A percentile compares a stretch with the other conserved stretches of the same genome.
Evolutionary conservation across 2,797 vertebrate genomes (phyloP).

Genomic region (Triplophysa bombifrons): DNA sequence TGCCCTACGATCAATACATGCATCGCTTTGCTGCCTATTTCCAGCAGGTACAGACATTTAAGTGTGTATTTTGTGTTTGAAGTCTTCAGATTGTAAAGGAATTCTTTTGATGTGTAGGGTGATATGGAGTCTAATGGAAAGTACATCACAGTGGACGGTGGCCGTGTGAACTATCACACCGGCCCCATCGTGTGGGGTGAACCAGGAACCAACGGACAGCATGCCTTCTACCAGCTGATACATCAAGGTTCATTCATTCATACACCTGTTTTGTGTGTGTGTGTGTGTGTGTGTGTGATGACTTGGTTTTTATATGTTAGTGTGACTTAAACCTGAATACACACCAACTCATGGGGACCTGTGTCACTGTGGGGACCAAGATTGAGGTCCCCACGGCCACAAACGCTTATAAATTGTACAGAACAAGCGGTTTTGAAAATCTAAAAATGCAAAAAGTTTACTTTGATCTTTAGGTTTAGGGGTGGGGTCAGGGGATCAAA

Average conservation of each 20-base stretch:
- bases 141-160: conserved; percentile 89
- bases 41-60: conserved; percentile 84
- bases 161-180: conserved; percentile 89
- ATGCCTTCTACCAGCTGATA: conserved; percentile 98
- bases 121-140: conserved; percentile 99
- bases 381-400: too few relatives aligned
- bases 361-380: too few relatives aligned
- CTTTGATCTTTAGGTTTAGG: too few relatives aligned
- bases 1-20: conserved; percentile 98
- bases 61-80: too few relatives aligned
- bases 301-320: too few relatives aligned
- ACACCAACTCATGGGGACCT: too few relatives aligned
- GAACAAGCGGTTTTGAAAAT: too few relatives aligned
- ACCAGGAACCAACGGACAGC: conserved; percentile 96
- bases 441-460: too few relatives aligned
- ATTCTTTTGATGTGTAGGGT: conserved; percentile 76
- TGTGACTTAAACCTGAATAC: neutral
- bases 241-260: conserved; percentile 84
- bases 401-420: too few relatives aligned
- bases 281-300: conserved; percentile 15
- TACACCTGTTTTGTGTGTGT: neutral
- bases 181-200: conserved; percentile 98
- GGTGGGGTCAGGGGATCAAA: too few relatives aligned
- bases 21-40: conserved; percentile 98
- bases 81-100: neutral